Evolutionary conservation across 2,113 vertebrate genomes (phyloP), one percentile per base, ranked within the genome.

Genomic region (Oncorhynchus masou): DNA sequence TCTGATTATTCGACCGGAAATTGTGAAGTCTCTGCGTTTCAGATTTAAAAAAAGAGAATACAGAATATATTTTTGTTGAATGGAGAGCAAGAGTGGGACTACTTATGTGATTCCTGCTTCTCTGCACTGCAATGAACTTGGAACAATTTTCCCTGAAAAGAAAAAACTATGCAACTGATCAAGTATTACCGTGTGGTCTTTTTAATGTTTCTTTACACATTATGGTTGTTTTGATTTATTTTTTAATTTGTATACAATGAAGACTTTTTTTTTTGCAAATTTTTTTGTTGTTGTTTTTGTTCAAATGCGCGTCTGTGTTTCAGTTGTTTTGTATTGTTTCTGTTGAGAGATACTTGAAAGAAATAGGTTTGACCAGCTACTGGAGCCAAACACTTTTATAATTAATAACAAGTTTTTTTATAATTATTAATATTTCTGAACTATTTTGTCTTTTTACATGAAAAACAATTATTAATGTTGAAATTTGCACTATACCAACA

Each of bases 301-400:
- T 49, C 81, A 54, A 71, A 69, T 49, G 20, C 24, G 67, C 27
- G 4, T 66, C 13, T 4, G 85, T 92, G 92, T 48, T 20, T 92
- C 91, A 91, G 88, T 85, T 91, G 87, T 95, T 88, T 92, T 92
- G 91, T 94, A 24, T 54, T 66, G 15, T 94, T 91, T 84, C 92
- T 86, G 92, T 91, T 94, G 92, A 95, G 91, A 95, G 94, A 96
- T 95, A 96, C 95, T 96, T 96, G 94, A 96, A 96, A 94, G 91
- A 94, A 95, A 95, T 80, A 84, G 93, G 93, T 97, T 95, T 92
- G 94, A 94, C 89, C 93, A 95, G 94, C 90, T 96, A 92, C 93
- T 96, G 94, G 94, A 96, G 93, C 93, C 95, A 96, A 97, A 97
- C 94, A 91, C 93, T 94, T 95, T 15, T 92, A 81, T 82, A 65